Evolutionary conservation across 1,140 invertebrate genomes (phyloP).

Genomic region (Rhagoletis pomonella): DNA sequence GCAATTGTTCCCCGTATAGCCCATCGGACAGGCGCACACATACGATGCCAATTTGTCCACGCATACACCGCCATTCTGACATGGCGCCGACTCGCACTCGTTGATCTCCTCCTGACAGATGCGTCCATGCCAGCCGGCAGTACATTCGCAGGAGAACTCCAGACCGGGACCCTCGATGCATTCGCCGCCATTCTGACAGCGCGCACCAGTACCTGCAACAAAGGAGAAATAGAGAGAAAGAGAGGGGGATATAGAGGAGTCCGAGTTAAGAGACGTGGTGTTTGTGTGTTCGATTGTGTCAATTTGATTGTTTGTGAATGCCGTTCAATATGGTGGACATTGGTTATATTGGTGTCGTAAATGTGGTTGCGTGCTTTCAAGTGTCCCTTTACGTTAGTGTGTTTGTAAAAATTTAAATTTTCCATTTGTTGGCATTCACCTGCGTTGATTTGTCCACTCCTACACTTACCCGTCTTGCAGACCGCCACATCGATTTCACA

Average conservation of each 20-base stretch:
- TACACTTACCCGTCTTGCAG: slow-evolving; percentile 82
- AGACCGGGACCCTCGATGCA: slow-evolving; percentile 88
- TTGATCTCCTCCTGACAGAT: slow-evolving; percentile 87
- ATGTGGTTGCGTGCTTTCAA: background rate
- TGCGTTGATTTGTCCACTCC: background rate
- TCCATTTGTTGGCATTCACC: background rate
- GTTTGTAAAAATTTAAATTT: slow-evolving; percentile 39
- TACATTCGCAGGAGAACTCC: slow-evolving; percentile 86
- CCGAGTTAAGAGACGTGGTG: too few species aligned
- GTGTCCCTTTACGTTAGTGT: background rate
- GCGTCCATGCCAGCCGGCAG: slow-evolving; percentile 85
- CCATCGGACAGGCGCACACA: slow-evolving; percentile 89
- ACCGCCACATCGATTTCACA: slow-evolving; percentile 89
- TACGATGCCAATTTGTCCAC: slow-evolving; percentile 87
- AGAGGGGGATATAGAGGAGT: too few species aligned
- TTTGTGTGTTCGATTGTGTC: background rate
- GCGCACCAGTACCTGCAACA: slow-evolving; percentile 74
- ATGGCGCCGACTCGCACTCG: slow-evolving; percentile 87
- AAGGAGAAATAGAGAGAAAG: background rate
- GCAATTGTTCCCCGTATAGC: slow-evolving; percentile 90
- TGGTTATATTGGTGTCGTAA: background rate
- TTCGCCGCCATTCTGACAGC: slow-evolving; percentile 86
- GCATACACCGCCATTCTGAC: slow-evolving; percentile 89
- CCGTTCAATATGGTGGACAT: background rate
- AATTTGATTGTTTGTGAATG: slow-evolving; percentile 19